A percentile compares a stretch with the other conserved stretches of the same genome.
Evolutionary conservation across 1,140 invertebrate species (phyloP).

Genomic region (Ceratina australensis): DNA sequence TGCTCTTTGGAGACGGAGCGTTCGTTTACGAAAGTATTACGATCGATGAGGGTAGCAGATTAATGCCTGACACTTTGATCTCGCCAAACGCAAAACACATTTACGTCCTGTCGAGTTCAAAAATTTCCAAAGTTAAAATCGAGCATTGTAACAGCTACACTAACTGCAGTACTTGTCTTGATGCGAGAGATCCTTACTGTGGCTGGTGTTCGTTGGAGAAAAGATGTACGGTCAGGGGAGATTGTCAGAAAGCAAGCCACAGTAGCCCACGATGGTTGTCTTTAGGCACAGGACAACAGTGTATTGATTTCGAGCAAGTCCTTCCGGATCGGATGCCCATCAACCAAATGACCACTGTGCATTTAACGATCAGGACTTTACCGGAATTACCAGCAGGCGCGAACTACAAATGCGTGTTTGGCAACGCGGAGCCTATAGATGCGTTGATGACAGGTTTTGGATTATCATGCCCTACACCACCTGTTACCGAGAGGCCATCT

Average conservation of each 20-base stretch:
- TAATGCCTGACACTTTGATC: conserved; percentile 91
- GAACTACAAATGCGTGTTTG: conserved; percentile 96
- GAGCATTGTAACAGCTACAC: conserved; percentile 94
- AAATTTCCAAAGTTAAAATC: conserved; percentile 93
- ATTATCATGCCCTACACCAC: conserved; percentile 91
- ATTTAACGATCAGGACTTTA: conserved; percentile 92
- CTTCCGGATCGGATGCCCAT: conserved; percentile 93
- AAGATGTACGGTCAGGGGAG: conserved; percentile 91
- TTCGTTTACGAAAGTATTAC: conserved; percentile 89
- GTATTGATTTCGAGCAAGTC: conserved; percentile 97
- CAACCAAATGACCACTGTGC: conserved; percentile 90
- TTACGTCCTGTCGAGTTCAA: conserved; percentile 86
- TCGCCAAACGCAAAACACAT: conserved; percentile 88
- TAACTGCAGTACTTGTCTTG: conserved; percentile 94
- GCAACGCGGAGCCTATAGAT: conserved; percentile 90
- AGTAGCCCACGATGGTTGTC: conserved; percentile 96
- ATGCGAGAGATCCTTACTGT: conserved; percentile 97
- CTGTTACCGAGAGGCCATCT: conserved; percentile 86
- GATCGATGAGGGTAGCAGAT: conserved; percentile 85
- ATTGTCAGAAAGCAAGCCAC: conserved; percentile 93
- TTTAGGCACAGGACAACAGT: conserved; percentile 93
- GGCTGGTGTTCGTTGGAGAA: conserved; percentile 99
- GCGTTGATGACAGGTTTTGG: conserved; percentile 89
- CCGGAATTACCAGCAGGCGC: conserved; percentile 93
- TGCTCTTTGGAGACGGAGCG: conserved; percentile 84